Evolutionary conservation across 2,888 invertebrate species (phyloP), one percentile per base, ranked within the genome.

Genomic region (Tachystola acroxantha): DNA sequence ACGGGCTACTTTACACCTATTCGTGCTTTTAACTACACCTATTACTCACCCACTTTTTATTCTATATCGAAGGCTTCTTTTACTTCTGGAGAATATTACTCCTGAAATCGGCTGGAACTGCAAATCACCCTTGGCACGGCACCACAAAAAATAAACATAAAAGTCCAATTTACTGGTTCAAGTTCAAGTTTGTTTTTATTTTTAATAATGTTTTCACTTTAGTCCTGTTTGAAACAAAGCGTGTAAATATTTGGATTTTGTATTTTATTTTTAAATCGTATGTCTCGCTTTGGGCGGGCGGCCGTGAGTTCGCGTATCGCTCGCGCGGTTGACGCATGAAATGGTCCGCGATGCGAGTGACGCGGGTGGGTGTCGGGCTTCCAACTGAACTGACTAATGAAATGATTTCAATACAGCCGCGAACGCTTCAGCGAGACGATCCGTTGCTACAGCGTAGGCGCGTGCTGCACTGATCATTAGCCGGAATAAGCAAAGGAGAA

Each of bases 31-130:
- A 40, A 24, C 13, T 57, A 58, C 42, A 42, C 44, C 38, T 53
- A 58, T 51, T 66, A 78, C 81, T 78, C 59, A 81, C 81, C 81
- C 77, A 77, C 77, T 78, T 80, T 79, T 76, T 74, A 65, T 62
- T 58, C 64, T 49, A 41, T 36, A 47, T 35, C 40, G 50, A 44
- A 51, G 48, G 43, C 50, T 52, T 48, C 56, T 51, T 45, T 47
- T 47, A 53, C 55, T 40, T 50, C 50, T 52, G 54, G 62, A 55
- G 38, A 49, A n/a, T n/a, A n/a, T 39, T 53, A 44, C 32, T 53
- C 46, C 48, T 40, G 34, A 37, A 42, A 38, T 48, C 33, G 39
- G 37, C 25, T 41, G 43, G 14, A 36, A 38, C 28, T 40, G 43
- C n/a, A 44, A 42, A 54, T 48, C 60, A 72, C 66, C 55, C 54